These are phyloP conservation scores for Brachionus plicatilis DNA, from an alignment of 1,140 invertebrate genomes.

Conservation along the genomic window DNA sequence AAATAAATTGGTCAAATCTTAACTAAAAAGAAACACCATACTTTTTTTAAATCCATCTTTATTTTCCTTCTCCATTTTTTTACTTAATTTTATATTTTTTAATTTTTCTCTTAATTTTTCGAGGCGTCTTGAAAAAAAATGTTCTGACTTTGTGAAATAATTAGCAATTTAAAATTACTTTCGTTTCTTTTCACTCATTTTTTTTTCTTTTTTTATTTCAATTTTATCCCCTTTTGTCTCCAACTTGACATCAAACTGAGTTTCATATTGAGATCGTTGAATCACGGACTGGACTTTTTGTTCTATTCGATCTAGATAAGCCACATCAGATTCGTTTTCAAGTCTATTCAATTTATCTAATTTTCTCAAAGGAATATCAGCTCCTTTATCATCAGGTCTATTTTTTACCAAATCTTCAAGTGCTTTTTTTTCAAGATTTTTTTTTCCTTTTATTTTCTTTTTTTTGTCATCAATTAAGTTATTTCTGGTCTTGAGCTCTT, in stretches of 20 bases:
- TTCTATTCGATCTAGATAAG: slow-evolving; percentile 17
- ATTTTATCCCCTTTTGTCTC: slow-evolving; percentile 4
- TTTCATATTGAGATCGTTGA: slow-evolving; percentile 28
- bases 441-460: neutral
- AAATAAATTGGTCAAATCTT: neutral
- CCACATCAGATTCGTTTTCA: neutral
- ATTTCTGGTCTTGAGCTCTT: neutral
- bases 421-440: neutral
- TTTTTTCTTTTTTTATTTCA: slow-evolving; percentile 34
- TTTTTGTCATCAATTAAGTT: neutral
- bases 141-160: neutral
- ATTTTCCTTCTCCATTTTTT: slow-evolving; percentile 33
- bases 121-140: neutral
- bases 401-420: neutral
- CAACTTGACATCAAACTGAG: slow-evolving; percentile 38
- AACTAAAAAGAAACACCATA: neutral
- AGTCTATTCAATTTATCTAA: neutral
- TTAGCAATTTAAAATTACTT: neutral
- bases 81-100: slow-evolving; percentile 14
- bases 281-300: neutral
- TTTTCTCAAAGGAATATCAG: neutral
- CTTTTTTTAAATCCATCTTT: neutral
- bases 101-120: slow-evolving; percentile 15
- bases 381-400: slow-evolving; percentile 12
- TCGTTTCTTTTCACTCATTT: slow-evolving; percentile 37